phyloP scores from a whole-genome alignment of 2,797 vertebrate species.

The Bradypus variegatus region DNA sequence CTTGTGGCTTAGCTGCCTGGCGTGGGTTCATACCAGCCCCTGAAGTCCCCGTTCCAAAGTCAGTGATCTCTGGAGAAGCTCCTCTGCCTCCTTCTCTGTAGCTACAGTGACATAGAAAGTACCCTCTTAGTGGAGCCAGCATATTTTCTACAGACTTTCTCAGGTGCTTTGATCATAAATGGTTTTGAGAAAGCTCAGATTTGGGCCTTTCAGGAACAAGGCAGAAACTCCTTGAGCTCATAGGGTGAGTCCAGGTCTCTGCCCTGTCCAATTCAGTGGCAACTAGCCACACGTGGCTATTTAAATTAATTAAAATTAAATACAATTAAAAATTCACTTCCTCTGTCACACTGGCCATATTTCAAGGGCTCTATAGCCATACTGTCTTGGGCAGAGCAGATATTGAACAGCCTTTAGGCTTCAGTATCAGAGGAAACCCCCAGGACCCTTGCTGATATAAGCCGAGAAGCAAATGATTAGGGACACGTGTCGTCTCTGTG shows the following conservation, averaged over 20 bases:
- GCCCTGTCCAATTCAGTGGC: background rate
- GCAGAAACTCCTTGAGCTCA: background rate
- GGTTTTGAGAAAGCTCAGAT: constrained; percentile 44
- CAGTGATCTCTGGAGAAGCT: constrained; percentile 52
- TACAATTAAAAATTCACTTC: background rate
- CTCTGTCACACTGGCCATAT: too few species aligned
- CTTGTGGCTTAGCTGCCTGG: constrained; percentile 62
- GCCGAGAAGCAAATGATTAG: background rate
- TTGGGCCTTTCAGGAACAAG: background rate
- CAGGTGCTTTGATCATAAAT: constrained; percentile 34
- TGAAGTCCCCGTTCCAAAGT: constrained; percentile 27
- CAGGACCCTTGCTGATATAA: background rate
- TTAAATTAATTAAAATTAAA: background rate
- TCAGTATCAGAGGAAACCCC: background rate
- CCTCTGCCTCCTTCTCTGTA: constrained; percentile 52
- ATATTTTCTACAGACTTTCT: constrained; percentile 31
- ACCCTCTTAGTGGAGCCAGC: constrained; percentile 9
- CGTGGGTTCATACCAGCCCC: constrained; percentile 65
- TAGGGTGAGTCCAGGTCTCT: background rate
- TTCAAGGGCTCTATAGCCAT: background rate
- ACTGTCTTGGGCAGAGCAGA: accelerated
- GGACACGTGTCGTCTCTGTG: background rate
- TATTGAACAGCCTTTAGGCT: background rate
- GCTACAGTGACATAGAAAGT: constrained; percentile 24
- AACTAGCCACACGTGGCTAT: background rate